phyloP scores from a whole-genome alignment of 2,888 invertebrate species.

The Macaria liturata region DNA sequence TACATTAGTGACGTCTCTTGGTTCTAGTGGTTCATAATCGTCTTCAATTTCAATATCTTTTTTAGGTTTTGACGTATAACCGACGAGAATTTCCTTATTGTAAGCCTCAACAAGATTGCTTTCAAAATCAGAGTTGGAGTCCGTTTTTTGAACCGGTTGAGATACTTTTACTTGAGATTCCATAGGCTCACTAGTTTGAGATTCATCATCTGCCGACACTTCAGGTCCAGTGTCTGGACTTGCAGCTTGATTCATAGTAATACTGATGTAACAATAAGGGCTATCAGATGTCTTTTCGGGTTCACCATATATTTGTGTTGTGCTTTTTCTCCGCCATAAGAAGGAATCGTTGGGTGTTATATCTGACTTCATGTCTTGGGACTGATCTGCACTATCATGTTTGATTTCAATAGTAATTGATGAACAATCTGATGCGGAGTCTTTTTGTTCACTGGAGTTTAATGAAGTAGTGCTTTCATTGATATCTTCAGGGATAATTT shows the following conservation, averaged over 20 bases:
- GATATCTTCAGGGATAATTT: slow-evolving; percentile 75
- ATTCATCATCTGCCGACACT: slow-evolving; percentile 51
- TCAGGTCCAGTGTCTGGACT: slow-evolving; percentile 44
- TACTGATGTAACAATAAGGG: slow-evolving; percentile 62
- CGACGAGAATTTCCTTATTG: slow-evolving; percentile 69
- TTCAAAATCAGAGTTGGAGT: slow-evolving; percentile 68
- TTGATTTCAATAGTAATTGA: slow-evolving; percentile 23
- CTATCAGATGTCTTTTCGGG: slow-evolving; percentile 66
- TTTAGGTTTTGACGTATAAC: slow-evolving; percentile 60
- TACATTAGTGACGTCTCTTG: slow-evolving; percentile 58
- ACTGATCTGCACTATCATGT: slow-evolving; percentile 43
- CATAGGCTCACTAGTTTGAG: slow-evolving; percentile 38
- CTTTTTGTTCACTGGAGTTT: slow-evolving; percentile 28
- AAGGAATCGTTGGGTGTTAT: slow-evolving; percentile 87
- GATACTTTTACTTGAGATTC: slow-evolving; percentile 59
- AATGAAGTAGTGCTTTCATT: slow-evolving; percentile 47
- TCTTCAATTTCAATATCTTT: slow-evolving; percentile 59
- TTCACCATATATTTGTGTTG: slow-evolving; percentile 67
- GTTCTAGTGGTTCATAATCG: slow-evolving; percentile 76
- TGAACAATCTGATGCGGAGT: slow-evolving; percentile 21
- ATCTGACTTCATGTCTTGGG: slow-evolving; percentile 57
- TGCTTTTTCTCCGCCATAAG: slow-evolving; percentile 83
- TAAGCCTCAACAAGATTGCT: slow-evolving; percentile 73
- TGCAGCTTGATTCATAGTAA: slow-evolving; percentile 52
- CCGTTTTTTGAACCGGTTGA: slow-evolving; percentile 45